Conservation (phyloP, 2,888 invertebrate genomes). For the Ophion obscuratus region DNA sequence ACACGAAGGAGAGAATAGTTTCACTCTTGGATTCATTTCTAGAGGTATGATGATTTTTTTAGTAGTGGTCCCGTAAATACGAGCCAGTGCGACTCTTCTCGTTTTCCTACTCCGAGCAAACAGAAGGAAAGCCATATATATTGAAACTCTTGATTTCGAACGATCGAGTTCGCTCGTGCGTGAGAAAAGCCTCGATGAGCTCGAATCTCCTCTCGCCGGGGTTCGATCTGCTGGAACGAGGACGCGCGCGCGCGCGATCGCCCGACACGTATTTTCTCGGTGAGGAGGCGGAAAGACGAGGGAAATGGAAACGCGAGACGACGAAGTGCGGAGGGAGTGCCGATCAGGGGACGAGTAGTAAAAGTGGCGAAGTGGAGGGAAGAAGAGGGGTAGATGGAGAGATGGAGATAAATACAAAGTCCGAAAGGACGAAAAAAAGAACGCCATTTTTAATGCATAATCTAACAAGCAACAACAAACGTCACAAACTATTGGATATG, state of each 20-base stretch:
- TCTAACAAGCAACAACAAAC: too few relatives aligned
- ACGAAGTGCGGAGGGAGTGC: not conserved
- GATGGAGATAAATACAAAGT: too few relatives aligned
- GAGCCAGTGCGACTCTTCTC: not conserved
- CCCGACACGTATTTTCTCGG: constrained; percentile 28
- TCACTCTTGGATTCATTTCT: too few relatives aligned
- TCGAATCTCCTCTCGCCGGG: constrained; percentile 27
- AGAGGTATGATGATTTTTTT: not conserved
- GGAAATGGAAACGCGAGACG: not conserved
- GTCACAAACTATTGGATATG: too few relatives aligned
- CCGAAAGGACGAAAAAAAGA: too few relatives aligned
- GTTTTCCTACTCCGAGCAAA: constrained; percentile 31
- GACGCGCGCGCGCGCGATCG: constrained; percentile 11
- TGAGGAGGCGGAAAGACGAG: not conserved
- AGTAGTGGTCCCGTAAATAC: not conserved
- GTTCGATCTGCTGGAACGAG: constrained; percentile 65
- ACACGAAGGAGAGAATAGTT: too few relatives aligned
- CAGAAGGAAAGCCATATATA: not conserved
- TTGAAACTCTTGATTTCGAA: constrained; percentile 74
- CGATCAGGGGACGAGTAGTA: not conserved
- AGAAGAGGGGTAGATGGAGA: too few relatives aligned
- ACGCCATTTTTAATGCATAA: too few relatives aligned
- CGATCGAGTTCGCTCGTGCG: constrained; percentile 72
- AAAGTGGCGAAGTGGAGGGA: not conserved
- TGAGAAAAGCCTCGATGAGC: constrained; percentile 51